These are phyloP conservation scores for Narcine bancroftii DNA, from an alignment of 2,113 vertebrate genomes.

Conservation along the genomic window DNA sequence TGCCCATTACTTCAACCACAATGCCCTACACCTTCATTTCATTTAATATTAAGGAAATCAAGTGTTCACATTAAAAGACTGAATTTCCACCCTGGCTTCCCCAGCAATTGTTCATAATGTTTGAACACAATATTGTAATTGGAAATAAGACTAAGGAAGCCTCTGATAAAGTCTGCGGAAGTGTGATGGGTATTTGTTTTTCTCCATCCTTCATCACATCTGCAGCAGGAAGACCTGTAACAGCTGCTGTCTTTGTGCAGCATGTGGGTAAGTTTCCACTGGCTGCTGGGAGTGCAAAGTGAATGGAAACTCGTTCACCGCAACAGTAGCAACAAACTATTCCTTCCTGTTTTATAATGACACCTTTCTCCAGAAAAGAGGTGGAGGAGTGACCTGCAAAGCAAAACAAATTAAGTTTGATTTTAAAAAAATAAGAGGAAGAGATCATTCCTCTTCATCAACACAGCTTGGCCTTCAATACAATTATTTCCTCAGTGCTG, in stretches of 20 bases:
- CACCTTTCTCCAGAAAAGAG: neutral
- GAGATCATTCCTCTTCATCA: too few relatives aligned
- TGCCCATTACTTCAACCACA: neutral
- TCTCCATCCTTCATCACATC: neutral
- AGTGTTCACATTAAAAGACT: neutral
- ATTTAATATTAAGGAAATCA: neutral
- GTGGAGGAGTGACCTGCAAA: too few relatives aligned
- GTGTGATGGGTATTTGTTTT: neutral
- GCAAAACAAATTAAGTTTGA: too few relatives aligned
- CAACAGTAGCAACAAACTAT: neutral
- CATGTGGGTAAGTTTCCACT: neutral
- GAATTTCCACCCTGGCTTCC: neutral
- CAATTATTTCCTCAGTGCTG: too few relatives aligned
- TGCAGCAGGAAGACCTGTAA: neutral
- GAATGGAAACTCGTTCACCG: neutral
- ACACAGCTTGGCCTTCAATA: too few relatives aligned
- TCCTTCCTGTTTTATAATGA: neutral
- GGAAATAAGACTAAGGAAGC: neutral
- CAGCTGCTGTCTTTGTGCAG: neutral
- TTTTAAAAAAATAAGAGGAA: too few relatives aligned
- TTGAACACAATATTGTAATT: neutral
- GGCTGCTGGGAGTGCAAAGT: neutral
- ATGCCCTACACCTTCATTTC: neutral
- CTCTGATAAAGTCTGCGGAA: neutral
- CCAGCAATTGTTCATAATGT: neutral